Conservation (phyloP, 2,888 invertebrate genomes). For the Drosophila monieri region DNA sequence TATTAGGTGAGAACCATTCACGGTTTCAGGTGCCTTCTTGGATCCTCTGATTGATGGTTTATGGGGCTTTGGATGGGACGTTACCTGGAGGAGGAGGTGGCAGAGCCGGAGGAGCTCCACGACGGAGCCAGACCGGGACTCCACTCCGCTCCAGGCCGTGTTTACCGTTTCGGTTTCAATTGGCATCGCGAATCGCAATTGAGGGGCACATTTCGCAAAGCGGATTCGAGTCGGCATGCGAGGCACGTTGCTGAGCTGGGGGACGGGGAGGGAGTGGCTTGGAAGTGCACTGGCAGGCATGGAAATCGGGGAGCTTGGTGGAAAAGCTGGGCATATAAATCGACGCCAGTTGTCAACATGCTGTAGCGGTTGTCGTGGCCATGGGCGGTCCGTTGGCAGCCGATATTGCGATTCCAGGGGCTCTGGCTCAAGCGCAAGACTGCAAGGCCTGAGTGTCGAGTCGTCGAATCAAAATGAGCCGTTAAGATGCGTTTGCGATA, state of each 20-base stretch:
- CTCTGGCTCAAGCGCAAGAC: conserved; percentile 1
- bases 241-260: conserved; percentile 48
- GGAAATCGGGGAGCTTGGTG: conserved; percentile 32
- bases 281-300: conserved; percentile 2
- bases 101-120: conserved; percentile 1
- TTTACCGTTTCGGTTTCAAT: conserved; percentile 63
- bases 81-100: background rate
- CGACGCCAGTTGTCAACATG: conserved; percentile 66
- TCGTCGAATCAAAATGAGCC: conserved; percentile 55
- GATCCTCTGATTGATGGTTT: background rate
- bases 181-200: conserved; percentile 31
- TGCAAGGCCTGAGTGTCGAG: background rate
- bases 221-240: conserved; percentile 45
- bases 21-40: too few relatives aligned
- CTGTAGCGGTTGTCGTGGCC: conserved; percentile 30
- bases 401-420: background rate
- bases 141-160: conserved; percentile 44
- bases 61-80: background rate
- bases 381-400: conserved; percentile 31
- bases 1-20: background rate
- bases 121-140: conserved; percentile 11
- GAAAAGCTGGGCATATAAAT: conserved; percentile 60
- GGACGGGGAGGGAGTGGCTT: background rate
- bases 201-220: conserved; percentile 18
- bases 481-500: conserved; percentile 50